These are phyloP conservation scores for Lordiphosa collinella DNA, from an alignment of 1,140 invertebrate genomes.

Conservation along the genomic window DNA sequence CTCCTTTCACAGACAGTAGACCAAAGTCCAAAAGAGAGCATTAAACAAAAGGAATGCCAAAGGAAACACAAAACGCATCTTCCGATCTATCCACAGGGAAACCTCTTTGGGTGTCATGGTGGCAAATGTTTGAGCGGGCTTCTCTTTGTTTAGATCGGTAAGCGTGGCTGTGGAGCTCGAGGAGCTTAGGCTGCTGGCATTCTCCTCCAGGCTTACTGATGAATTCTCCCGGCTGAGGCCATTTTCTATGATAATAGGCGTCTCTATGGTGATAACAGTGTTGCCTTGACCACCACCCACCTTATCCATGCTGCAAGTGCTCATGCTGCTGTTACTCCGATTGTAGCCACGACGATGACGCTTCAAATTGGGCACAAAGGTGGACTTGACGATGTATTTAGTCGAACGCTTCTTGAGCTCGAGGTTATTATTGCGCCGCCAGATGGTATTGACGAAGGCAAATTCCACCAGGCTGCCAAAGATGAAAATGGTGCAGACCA, in stretches of 20 bases:
- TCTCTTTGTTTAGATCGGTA: conserved; percentile 25
- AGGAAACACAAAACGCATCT: conserved; percentile 90
- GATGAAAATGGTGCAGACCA: conserved; percentile 90
- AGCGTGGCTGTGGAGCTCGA: conserved; percentile 21
- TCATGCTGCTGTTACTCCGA: conserved; percentile 80
- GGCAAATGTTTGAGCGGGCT: conserved; percentile 79
- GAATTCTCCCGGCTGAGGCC: conserved; percentile 49
- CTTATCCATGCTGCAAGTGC: conserved; percentile 81
- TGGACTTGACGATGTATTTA: conserved; percentile 90
- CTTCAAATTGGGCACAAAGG: conserved; percentile 87
- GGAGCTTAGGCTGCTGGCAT: conserved; percentile 24
- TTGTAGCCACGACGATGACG: conserved; percentile 80
- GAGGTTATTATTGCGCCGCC: conserved; percentile 89
- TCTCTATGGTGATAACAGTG: conserved; percentile 63
- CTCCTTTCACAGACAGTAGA: conserved; percentile 77
- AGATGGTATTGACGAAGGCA: conserved; percentile 94
- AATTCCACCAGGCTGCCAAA: conserved; percentile 94
- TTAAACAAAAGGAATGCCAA: conserved; percentile 90
- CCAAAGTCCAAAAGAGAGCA: conserved; percentile 91
- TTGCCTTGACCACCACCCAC: conserved; percentile 21
- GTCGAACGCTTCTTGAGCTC: conserved; percentile 90
- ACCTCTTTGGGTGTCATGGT: conserved; percentile 93
- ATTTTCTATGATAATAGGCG: conserved; percentile 49
- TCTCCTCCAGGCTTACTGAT: conserved; percentile 47
- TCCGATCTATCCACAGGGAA: conserved; percentile 89